Conservation (phyloP, 2,113 vertebrate genomes). For the Bos indicus region DNA sequence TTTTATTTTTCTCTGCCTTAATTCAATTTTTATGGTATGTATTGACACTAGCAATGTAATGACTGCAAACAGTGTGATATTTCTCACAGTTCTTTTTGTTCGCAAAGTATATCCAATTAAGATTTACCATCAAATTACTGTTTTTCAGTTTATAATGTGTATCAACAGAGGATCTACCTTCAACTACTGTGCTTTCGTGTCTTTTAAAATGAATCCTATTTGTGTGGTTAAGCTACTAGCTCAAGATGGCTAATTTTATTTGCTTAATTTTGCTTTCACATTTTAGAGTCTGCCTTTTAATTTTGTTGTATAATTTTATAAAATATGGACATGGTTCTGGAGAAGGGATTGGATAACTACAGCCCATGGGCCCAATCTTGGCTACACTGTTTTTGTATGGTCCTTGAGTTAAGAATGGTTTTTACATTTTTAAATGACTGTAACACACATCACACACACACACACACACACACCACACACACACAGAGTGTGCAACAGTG, state of each 20-base stretch:
- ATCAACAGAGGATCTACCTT: neutral
- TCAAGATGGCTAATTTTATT: constrained; percentile 39
- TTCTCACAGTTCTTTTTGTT: neutral
- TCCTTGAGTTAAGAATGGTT: neutral
- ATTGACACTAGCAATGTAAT: neutral
- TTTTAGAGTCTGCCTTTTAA: constrained; percentile 38
- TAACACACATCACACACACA: neutral
- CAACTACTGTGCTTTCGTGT: neutral
- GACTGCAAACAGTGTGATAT: neutral
- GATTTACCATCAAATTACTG: neutral
- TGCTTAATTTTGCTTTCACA: constrained; percentile 33
- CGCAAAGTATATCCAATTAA: neutral
- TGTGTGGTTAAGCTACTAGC: neutral
- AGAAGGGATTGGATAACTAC: neutral
- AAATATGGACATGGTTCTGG: neutral
- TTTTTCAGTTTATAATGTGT: neutral
- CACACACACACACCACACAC: neutral
- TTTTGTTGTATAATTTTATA: constrained; percentile 36
- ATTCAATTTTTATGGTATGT: neutral
- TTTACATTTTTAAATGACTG: neutral
- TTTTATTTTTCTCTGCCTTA: neutral
- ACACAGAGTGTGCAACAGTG: neutral
- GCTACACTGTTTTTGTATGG: neutral
- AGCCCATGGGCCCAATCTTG: neutral
- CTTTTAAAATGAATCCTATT: constrained; percentile 26